Percentiles rank a stretch among this genome's conserved stretches.
Evolutionary conservation across 2,888 invertebrate genomes (phyloP).

Genomic region (Athetis lepigone): DNA sequence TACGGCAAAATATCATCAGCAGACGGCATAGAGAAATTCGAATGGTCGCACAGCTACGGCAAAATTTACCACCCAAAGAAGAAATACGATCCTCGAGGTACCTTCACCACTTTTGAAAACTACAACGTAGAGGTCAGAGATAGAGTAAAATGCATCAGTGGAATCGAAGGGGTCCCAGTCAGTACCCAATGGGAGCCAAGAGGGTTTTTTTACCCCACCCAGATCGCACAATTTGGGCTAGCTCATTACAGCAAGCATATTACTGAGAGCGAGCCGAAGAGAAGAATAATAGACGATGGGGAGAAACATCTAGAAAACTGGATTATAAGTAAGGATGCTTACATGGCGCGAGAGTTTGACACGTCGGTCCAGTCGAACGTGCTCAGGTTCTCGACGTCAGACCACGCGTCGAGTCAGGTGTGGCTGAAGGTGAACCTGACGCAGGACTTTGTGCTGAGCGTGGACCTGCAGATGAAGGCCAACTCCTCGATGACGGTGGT

Average conservation of each 20-base stretch:
- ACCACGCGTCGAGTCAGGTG: conserved; percentile 92
- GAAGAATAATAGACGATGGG: conserved; percentile 93
- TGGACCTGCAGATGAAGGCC: conserved; percentile 93
- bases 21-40: conserved; percentile 95
- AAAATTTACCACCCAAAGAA: conserved; percentile 97
- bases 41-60: conserved; percentile 98
- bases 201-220: conserved; percentile 99
- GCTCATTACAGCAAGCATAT: conserved; percentile 99
- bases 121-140: conserved; percentile 99
- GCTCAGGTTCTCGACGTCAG: conserved; percentile 93
- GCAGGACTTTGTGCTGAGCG: conserved; percentile 93
- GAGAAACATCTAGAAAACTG: conserved; percentile 93
- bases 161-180: conserved; percentile 97
- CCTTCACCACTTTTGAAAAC: conserved; percentile 99
- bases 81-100: conserved; percentile 96
- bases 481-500: conserved; percentile 96
- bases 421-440: conserved; percentile 89
- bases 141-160: conserved; percentile 98
- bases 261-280: conserved; percentile 95
- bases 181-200: conserved; percentile 99
- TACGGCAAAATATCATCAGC: conserved; percentile 95
- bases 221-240: conserved; percentile 99
- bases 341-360: conserved; percentile 92
- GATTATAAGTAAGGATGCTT: conserved; percentile 93
- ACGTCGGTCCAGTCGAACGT: conserved; percentile 91